A percentile compares a stretch with the other conserved stretches of the same genome.
These are phyloP conservation scores for Habrosyne pyritoides DNA, from an alignment of 2,888 invertebrate species.

Conservation along the genomic window DNA sequence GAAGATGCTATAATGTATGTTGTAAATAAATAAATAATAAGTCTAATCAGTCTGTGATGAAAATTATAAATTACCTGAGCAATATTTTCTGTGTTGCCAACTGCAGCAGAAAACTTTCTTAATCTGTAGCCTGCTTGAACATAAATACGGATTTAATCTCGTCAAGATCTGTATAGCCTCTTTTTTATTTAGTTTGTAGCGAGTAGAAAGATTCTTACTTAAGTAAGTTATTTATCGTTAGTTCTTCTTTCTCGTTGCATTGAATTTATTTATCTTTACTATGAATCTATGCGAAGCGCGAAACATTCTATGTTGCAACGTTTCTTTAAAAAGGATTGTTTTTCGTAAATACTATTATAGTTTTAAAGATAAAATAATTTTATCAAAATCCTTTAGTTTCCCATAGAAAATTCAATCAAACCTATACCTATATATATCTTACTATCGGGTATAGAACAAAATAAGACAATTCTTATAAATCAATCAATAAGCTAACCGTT, in stretches of 20 bases:
- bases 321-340: too few species aligned
- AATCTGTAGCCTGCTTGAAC: constrained; percentile 9
- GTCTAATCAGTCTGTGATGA: neutral
- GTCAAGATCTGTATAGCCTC: constrained; percentile 12
- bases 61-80: neutral
- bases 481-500: neutral
- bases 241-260: neutral
- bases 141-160: constrained; percentile 12
- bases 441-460: too few species aligned
- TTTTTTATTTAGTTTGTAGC: constrained; percentile 7
- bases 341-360: too few species aligned
- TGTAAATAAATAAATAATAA: too few species aligned
- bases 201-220: neutral
- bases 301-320: neutral
- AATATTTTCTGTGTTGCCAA: neutral
- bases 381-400: too few species aligned
- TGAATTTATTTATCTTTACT: neutral
- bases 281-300: neutral
- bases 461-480: too few species aligned
- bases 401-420: too few species aligned
- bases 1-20: too few species aligned
- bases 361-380: too few species aligned
- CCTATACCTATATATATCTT: too few species aligned
- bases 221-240: neutral
- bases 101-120: constrained; percentile 9